Base-by-base conservation (phyloP, 2,797 vertebrate genomes). In the Muscicapa comitata region DNA sequence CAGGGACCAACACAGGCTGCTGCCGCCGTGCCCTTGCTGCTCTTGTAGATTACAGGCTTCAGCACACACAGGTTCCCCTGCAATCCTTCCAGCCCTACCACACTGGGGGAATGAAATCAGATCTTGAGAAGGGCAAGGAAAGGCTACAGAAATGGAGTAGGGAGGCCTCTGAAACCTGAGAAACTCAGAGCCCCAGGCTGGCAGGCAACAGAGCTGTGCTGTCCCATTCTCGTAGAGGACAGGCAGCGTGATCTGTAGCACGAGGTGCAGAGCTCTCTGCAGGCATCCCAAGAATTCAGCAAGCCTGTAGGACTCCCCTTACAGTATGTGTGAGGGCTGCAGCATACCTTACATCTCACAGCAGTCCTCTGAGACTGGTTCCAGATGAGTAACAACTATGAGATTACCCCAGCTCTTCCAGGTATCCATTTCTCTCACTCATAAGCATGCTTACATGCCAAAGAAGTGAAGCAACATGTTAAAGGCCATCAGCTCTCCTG, bases 101-200 rank as follows among this genome's bases (percentile, higher is more conserved):
- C 74, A 7, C 0, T 1, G 1, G 13, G 13, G 35, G 47, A 47
- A 40, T 66, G 78, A 90, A 92, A 81, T 59, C 0, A 17, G 91
- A 94, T 87, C 93, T 95, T 91, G 95, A 84, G 89, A 96, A 93
- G 85, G 89, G 62, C 87, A 94, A 91, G 76, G 43, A 72, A 90
- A 86, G 48, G 62, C 89, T 81, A 57, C 59, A 57, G 33, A 92
- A 91, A 77, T 59, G 51, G 94, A 88, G 54, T 2, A 33, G 82
- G 29, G 76, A 83, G n/a, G 45, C 71, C 63, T 18, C 48, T 81
- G 91, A 95, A 96, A 94, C 51, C 42, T 38, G 82, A 96, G 86
- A 94, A 81, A 71, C 63, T 76, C 6, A 1, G 38, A 35, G 37
- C 54, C 75, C 61, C 50, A 25, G 78, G 76, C 82, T 88, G 89